phyloP scores from a whole-genome alignment of 2,888 invertebrate species.

The Dinocampus coccinellae region DNA sequence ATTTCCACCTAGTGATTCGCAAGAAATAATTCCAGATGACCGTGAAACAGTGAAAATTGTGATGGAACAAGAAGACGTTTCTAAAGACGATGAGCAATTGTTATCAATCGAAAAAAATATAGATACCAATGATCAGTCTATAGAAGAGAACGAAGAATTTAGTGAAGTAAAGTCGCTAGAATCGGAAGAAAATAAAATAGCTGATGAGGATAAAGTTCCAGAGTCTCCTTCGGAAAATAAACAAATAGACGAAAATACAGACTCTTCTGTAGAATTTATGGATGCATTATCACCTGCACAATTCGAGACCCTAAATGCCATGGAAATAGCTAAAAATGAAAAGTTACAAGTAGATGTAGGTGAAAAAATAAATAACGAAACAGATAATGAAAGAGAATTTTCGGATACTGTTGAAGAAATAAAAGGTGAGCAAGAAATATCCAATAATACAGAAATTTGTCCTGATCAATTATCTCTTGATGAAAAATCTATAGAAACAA shows the following conservation, averaged over 20 bases:
- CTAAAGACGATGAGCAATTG: background rate
- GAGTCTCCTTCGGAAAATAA: background rate
- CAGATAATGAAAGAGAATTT: constrained; percentile 18
- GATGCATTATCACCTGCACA: background rate
- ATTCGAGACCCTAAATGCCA: background rate
- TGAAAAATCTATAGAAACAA: no score
- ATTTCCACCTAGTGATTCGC: background rate
- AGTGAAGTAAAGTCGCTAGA: constrained; percentile 10
- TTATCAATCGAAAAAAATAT: background rate
- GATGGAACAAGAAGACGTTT: background rate
- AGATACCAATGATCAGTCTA: background rate
- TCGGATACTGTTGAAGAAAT: background rate
- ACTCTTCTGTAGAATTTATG: background rate
- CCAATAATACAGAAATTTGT: background rate
- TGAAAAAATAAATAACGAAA: constrained; percentile 5
- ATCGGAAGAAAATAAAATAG: background rate
- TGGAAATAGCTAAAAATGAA: background rate
- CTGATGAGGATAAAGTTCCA: background rate
- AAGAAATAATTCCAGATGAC: background rate
- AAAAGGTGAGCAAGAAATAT: background rate
- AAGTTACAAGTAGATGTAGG: background rate
- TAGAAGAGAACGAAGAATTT: background rate
- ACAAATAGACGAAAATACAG: background rate
- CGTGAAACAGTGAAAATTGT: constrained; percentile 39
- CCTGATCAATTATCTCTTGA: no score